Conservation (phyloP, 2,113 vertebrate genomes). For the Hippocampus barbouri region DNA sequence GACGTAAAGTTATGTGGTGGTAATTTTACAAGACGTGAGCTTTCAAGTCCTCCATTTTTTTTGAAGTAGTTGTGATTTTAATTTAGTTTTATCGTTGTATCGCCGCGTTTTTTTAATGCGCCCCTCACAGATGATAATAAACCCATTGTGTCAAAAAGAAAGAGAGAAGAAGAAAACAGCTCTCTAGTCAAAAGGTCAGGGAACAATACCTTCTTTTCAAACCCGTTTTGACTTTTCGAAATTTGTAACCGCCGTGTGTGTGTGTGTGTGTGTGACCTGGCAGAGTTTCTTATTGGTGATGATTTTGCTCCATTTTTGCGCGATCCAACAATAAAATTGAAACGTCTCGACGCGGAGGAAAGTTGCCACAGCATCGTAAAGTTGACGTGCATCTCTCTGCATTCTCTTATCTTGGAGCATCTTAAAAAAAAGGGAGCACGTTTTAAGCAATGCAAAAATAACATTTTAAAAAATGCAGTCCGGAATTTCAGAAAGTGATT, state of each 20-base stretch:
- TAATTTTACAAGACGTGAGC: slow-evolving; percentile 41
- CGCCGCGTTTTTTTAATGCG: slow-evolving; percentile 3
- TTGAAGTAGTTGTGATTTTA: not conserved
- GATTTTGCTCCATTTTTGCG: slow-evolving; percentile 21
- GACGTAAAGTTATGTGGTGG: slow-evolving; percentile 40
- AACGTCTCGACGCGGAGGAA: slow-evolving; percentile 8
- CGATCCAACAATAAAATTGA: not conserved
- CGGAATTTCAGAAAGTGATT: not conserved
- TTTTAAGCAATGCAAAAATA: not conserved
- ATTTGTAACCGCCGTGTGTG: slow-evolving; percentile 30
- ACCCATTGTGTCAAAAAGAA: slow-evolving; percentile 23
- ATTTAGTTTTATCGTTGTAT: slow-evolving; percentile 20
- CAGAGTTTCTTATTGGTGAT: not conserved
- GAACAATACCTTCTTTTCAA: slow-evolving; percentile 56
- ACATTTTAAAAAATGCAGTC: not conserved
- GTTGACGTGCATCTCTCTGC: not conserved
- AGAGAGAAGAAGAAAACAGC: slow-evolving; percentile 7
- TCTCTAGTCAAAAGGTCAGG: slow-evolving; percentile 35
- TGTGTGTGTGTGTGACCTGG: slow-evolving; percentile 14
- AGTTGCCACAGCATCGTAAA: not conserved
- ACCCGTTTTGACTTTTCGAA: slow-evolving; percentile 53
- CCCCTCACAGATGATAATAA: slow-evolving; percentile 16
- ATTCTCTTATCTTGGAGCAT: not conserved
- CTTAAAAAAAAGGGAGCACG: not conserved
- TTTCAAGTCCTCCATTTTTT: not conserved